A percentile compares a stretch with the other conserved stretches of the same genome.
Evolutionary conservation across 1,140 invertebrate genomes (phyloP).

Genomic region (Hypothenemus hampei): DNA sequence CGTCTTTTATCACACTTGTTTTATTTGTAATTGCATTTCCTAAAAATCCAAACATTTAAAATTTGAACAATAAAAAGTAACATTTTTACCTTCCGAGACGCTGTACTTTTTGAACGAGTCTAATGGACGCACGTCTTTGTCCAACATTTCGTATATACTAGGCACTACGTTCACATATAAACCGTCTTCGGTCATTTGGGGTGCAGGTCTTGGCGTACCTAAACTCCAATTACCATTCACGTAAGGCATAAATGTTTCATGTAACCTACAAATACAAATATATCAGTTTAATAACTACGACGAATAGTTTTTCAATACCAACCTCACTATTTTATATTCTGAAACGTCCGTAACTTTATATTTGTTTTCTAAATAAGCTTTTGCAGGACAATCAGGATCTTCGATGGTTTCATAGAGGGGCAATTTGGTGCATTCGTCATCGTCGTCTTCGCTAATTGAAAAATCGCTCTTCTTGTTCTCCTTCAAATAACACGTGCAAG

Average conservation of each 20-base stretch:
- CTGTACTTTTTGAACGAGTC: conserved; percentile 42
- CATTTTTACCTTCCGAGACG: conserved; percentile 39
- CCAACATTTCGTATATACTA: conserved; percentile 41
- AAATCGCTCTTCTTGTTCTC: conserved; percentile 33
- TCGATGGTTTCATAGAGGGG: conserved; percentile 33
- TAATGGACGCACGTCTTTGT: conserved; percentile 34
- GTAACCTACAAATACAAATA: conserved; percentile 21
- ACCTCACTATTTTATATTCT: conserved; percentile 26
- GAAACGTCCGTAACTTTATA: conserved; percentile 33
- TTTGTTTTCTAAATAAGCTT: conserved; percentile 32
- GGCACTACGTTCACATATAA: conserved; percentile 45
- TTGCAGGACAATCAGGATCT: conserved; percentile 37
- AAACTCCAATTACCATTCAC: conserved; percentile 41
- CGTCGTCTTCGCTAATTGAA: conserved; percentile 24
- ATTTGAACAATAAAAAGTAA: neutral
- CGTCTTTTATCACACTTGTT: conserved; percentile 17
- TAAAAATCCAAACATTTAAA: neutral
- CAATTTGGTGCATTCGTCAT: conserved; percentile 23
- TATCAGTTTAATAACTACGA: neutral
- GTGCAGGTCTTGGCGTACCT: conserved; percentile 18
- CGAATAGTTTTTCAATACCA: neutral
- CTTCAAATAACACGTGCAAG: conserved; percentile 33
- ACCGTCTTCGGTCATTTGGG: conserved; percentile 27
- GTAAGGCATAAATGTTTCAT: conserved; percentile 30
- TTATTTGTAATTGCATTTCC: conserved; percentile 11